Percentiles rank a stretch among this genome's conserved stretches.
These are phyloP conservation scores for Neelides sp. DNA, from an alignment of 1,140 invertebrate genomes.

Conservation along the genomic window DNA sequence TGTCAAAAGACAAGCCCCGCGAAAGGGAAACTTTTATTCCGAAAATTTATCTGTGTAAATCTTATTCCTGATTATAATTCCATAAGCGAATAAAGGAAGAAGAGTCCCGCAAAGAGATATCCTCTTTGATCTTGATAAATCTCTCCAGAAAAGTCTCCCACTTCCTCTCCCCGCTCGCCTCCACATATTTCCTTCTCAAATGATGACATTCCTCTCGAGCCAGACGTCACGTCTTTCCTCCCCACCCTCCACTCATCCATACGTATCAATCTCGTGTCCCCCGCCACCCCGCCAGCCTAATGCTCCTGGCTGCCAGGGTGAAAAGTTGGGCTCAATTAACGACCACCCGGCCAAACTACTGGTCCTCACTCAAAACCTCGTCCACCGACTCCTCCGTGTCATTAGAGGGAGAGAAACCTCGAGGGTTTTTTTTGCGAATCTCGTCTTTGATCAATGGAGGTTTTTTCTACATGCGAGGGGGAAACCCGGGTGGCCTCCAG, in stretches of 20 bases:
- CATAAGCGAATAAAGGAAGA: constrained; percentile 28
- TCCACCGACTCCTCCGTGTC: too few relatives aligned
- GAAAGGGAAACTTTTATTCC: background rate
- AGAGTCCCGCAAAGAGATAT: constrained; percentile 22
- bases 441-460: too few relatives aligned
- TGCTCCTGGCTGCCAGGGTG: too few relatives aligned
- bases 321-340: constrained; percentile 10
- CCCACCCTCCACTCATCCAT: constrained; percentile 16
- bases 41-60: constrained; percentile 24
- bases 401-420: too few relatives aligned
- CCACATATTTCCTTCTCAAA: constrained; percentile 16
- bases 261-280: constrained; percentile 23
- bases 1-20: constrained; percentile 9
- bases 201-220: constrained; percentile 9
- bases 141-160: constrained; percentile 21
- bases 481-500: constrained; percentile 15
- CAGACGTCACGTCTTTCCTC: background rate
- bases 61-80: constrained; percentile 31
- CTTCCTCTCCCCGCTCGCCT: constrained; percentile 12
- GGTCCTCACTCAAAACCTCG: background rate
- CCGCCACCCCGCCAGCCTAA: too few relatives aligned
- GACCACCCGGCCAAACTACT: constrained; percentile 9
- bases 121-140: constrained; percentile 32
- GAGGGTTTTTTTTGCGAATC: too few relatives aligned
- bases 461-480: too few relatives aligned